These are phyloP conservation scores for Ceyx margarethae DNA, from an alignment of 2,113 vertebrate genomes.

Conservation along the genomic window DNA sequence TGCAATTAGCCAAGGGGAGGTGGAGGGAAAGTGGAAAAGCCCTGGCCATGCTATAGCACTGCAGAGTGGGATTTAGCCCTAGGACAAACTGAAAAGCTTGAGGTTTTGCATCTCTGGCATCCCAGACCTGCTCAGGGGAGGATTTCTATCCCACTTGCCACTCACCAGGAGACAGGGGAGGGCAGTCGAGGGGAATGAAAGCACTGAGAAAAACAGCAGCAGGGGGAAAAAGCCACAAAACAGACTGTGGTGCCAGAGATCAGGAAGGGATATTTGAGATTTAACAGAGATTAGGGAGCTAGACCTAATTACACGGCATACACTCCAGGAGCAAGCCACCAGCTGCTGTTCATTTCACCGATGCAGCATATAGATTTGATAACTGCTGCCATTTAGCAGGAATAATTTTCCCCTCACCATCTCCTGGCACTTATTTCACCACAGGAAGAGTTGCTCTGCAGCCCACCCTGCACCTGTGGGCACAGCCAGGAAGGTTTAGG, in stretches of 20 bases:
- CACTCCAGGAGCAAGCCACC: neutral
- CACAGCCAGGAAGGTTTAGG: neutral
- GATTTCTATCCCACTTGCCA: neutral
- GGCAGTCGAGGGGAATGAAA: neutral
- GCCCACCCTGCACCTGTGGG: neutral
- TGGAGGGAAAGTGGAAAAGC: neutral
- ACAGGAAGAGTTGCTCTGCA: neutral
- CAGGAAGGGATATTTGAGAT: neutral
- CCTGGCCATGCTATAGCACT: neutral
- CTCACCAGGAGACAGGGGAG: neutral
- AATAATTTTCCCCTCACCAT: neutral
- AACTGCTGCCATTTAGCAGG: neutral
- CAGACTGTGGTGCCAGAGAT: neutral
- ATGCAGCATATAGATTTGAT: neutral
- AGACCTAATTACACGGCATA: neutral
- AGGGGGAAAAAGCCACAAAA: neutral
- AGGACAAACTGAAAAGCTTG: neutral
- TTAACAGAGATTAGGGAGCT: constrained; percentile 6
- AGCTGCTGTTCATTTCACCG: neutral
- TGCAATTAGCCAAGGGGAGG: neutral
- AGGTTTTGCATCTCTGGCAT: neutral
- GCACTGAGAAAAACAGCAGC: neutral
- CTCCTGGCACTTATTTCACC: neutral
- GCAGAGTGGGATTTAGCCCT: neutral
- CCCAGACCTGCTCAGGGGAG: neutral